phyloP scores from a whole-genome alignment of 1,140 invertebrate genomes.

The Nebria ingens region DNA sequence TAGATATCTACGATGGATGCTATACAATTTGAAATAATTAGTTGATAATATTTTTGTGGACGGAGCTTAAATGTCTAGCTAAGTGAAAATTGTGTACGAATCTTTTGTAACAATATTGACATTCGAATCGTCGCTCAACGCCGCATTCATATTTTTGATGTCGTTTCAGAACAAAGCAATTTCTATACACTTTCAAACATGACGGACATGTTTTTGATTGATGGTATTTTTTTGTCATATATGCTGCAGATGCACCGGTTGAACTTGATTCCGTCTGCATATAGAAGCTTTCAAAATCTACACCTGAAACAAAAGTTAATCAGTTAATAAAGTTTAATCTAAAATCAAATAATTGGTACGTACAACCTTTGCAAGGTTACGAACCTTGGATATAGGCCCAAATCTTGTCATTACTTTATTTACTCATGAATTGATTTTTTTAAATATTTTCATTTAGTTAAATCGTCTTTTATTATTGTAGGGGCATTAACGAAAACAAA shows the following conservation, averaged over 20 bases:
- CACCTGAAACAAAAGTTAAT: neutral
- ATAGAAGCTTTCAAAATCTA: neutral
- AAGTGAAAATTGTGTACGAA: slow-evolving; percentile 31
- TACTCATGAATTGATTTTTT: too few species aligned
- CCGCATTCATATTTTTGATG: slow-evolving; percentile 40
- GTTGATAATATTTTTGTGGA: too few species aligned
- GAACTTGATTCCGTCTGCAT: neutral
- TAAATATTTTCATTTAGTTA: too few species aligned
- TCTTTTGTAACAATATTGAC: slow-evolving; percentile 34
- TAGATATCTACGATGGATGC: too few species aligned
- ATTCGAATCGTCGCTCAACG: slow-evolving; percentile 38
- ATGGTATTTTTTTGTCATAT: neutral
- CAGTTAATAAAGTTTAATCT: too few species aligned
- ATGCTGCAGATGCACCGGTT: neutral
- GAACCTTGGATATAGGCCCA: too few species aligned
- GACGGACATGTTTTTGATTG: slow-evolving; percentile 1
- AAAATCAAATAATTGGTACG: too few species aligned
- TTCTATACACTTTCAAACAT: slow-evolving; percentile 5
- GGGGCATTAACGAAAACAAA: too few species aligned
- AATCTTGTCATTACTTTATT: too few species aligned
- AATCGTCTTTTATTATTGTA: too few species aligned
- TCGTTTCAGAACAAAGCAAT: slow-evolving; percentile 19
- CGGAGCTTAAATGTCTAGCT: slow-evolving; percentile 17
- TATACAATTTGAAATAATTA: too few species aligned
- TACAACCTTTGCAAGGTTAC: too few species aligned